Evolutionary conservation across 2,113 vertebrate species (phyloP).

Genomic region (Protobothrops flavoviridis): DNA sequence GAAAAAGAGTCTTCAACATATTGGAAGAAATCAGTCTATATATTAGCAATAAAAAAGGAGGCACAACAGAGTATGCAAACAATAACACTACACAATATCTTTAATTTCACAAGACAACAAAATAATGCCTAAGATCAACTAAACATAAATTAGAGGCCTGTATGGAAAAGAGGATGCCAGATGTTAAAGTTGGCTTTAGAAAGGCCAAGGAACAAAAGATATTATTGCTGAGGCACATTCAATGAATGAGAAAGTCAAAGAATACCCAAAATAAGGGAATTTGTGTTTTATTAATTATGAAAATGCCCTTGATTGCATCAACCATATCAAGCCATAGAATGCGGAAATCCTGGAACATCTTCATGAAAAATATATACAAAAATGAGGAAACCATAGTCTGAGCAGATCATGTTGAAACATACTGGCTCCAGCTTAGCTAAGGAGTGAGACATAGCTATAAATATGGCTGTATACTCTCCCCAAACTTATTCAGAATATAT

Average conservation of each 20-base stretch:
- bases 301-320: background rate
- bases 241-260: background rate
- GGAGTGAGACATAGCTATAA: background rate
- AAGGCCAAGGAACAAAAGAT: background rate
- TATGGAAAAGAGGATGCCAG: background rate
- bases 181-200: background rate
- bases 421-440: background rate
- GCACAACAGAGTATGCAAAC: background rate
- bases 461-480: background rate
- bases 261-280: background rate
- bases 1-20: background rate
- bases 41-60: background rate
- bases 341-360: background rate
- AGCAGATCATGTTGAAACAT: background rate
- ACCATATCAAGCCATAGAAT: background rate
- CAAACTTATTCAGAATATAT: background rate
- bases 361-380: background rate
- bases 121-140: background rate
- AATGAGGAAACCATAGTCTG: background rate
- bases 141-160: background rate
- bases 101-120: background rate
- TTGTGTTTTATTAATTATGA: background rate
- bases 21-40: background rate
- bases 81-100: background rate
- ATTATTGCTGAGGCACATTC: background rate